These are phyloP conservation scores for Hymenopus coronatus DNA, from an alignment of 2,888 invertebrate species.

Conservation along the genomic window DNA sequence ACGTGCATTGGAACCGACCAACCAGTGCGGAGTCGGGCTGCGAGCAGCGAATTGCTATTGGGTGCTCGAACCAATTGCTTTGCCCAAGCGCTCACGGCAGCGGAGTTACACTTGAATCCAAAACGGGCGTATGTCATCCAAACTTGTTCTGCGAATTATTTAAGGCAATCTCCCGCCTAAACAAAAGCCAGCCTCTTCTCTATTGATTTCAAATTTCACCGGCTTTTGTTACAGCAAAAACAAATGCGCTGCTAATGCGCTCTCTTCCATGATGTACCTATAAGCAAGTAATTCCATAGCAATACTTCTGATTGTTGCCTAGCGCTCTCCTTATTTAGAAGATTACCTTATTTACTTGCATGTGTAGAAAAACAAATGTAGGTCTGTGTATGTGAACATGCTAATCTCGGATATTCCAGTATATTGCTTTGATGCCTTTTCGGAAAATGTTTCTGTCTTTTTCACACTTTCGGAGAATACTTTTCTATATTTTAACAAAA, in stretches of 20 bases:
- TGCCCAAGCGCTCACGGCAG: slow-evolving; percentile 9
- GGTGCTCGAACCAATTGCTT: slow-evolving; percentile 16
- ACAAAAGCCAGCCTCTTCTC: not conserved
- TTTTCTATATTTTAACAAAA: too few species aligned
- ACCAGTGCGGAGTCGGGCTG: slow-evolving; percentile 6
- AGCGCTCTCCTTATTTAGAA: too few species aligned
- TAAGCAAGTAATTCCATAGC: too few species aligned
- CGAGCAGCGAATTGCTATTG: slow-evolving; percentile 17
- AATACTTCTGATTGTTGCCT: too few species aligned
- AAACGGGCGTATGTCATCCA: not conserved
- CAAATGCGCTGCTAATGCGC: not conserved
- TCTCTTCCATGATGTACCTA: not conserved
- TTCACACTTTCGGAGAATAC: too few species aligned
- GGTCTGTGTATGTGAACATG: too few species aligned
- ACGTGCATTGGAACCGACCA: slow-evolving; percentile 12
- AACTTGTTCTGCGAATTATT: not conserved
- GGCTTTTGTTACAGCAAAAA: not conserved
- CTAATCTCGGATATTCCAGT: too few species aligned
- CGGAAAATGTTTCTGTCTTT: too few species aligned
- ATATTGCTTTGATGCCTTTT: too few species aligned
- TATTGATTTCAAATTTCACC: not conserved
- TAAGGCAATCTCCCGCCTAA: not conserved
- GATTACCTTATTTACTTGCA: too few species aligned
- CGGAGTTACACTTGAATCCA: slow-evolving; percentile 1
- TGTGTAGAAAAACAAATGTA: too few species aligned